These are phyloP conservation scores for Monopis laevigella DNA, from an alignment of 2,888 invertebrate genomes.

Conservation along the genomic window DNA sequence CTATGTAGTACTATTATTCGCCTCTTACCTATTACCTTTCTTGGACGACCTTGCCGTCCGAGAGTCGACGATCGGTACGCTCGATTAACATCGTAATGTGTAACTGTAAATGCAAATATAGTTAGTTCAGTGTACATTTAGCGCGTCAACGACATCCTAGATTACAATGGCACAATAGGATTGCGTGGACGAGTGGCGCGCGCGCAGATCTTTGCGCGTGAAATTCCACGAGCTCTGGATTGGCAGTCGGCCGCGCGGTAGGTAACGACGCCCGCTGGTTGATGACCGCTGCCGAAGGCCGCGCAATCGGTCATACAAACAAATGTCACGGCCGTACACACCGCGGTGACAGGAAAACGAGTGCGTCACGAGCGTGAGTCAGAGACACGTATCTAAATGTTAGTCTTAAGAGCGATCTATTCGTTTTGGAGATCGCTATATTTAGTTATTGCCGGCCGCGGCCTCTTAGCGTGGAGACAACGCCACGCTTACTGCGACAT, in stretches of 20 bases:
- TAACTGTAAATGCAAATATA: slow-evolving; percentile 8
- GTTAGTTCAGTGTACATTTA: not conserved
- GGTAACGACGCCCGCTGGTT: slow-evolving; percentile 36
- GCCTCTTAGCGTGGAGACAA: slow-evolving; percentile 32
- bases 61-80: not conserved
- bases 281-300: slow-evolving; percentile 63
- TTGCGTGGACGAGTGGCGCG: not conserved
- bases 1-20: slow-evolving; percentile 3
- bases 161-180: slow-evolving; percentile 7
- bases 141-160: slow-evolving; percentile 1
- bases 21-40: slow-evolving; percentile 9
- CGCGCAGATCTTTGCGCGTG: not conserved
- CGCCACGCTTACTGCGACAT: slow-evolving; percentile 34
- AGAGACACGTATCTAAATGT: slow-evolving; percentile 16
- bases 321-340: slow-evolving; percentile 61
- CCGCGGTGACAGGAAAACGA: slow-evolving; percentile 13
- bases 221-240: slow-evolving; percentile 4
- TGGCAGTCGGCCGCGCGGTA: slow-evolving; percentile 3
- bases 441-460: slow-evolving; percentile 24
- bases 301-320: slow-evolving; percentile 61
- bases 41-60: slow-evolving; percentile 3
- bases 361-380: slow-evolving; percentile 59
- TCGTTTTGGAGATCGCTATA: slow-evolving; percentile 4
- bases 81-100: not conserved
- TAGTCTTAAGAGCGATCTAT: slow-evolving; percentile 5